These are phyloP conservation scores for Mustelus asterias DNA, from an alignment of 2,113 vertebrate genomes.

Conservation along the genomic window DNA sequence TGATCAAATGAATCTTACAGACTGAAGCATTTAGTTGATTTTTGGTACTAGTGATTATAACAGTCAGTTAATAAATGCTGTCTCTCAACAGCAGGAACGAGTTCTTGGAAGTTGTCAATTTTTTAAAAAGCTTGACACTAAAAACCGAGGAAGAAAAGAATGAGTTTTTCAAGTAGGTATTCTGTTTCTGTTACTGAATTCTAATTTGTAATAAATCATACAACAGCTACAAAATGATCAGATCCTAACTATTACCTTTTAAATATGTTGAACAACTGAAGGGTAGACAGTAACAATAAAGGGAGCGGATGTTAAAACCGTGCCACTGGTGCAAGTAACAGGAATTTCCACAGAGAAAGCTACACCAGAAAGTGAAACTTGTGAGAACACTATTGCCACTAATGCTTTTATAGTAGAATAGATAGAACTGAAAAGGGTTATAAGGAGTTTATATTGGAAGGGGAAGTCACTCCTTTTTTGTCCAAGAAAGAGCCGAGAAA, in stretches of 20 bases:
- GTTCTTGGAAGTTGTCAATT: conserved; percentile 90
- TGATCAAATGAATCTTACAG: neutral
- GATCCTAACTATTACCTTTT: neutral
- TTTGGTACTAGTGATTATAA: neutral
- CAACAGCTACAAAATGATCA: neutral
- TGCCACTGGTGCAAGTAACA: no score
- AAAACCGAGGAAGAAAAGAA: conserved; percentile 96
- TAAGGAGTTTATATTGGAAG: no score
- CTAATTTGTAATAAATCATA: neutral
- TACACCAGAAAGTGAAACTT: no score
- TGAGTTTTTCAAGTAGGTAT: conserved; percentile 88
- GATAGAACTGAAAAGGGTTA: no score
- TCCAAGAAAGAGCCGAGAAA: no score
- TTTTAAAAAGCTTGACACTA: conserved; percentile 86
- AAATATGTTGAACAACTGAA: conserved; percentile 48
- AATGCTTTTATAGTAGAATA: no score
- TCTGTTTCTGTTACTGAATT: neutral
- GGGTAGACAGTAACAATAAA: neutral
- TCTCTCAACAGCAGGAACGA: conserved; percentile 71
- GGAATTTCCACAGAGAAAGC: no score
- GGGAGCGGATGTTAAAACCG: no score
- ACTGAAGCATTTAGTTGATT: neutral
- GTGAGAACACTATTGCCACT: no score
- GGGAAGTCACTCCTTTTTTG: no score
- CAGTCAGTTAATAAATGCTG: neutral